Base-by-base conservation (phyloP, 2,797 vertebrate species). In the Orientallactaga sibirica region DNA sequence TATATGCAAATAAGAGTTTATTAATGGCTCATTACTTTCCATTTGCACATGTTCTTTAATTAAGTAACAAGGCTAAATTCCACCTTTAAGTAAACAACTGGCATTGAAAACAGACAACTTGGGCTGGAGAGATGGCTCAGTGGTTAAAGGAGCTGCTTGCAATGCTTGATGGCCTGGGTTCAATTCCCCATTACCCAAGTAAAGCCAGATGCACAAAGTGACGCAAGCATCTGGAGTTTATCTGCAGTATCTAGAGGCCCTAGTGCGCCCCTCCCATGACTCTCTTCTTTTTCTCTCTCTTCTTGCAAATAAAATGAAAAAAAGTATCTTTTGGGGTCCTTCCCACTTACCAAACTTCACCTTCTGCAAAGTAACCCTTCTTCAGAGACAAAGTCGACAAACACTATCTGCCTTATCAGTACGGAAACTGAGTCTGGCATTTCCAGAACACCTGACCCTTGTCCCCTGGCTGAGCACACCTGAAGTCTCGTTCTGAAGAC, bases 51-150 rank as follows among this genome's bases (percentile, higher is more conserved):
- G 37, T 62, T 91, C 14, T 84, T 94, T 73, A 93, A 68, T 4
- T 24, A 95, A 96, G 77, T 90, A 92, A 67, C n/a, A 85, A 94
- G 61, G 33, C 9, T 86, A 0, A 80, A 67, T 80, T 62, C 92
- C 25, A 92, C 70, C 64, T 92, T 70, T 95, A 88, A 52, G 64
- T n/a, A 73, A 96, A 80, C 29, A 94, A 88, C 5, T 79, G 24
- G 71, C 81, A 81, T 58, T 20, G 92, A 89, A 97, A 88, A 27
- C 88, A 91, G 33, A 16, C 33, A 37, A 2, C 55, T 58, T 16
- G 55, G 12, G 14, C 55, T 58, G 55, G 14, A 58, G 55, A 58
- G 16, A 58, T 58, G 11, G 55, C 11, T 58, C 55, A 58, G 55
- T 16, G 16, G 55, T 58, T 58, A 58, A 58, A 58, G 55, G 12